Percentiles rank a stretch among this genome's conserved stretches.
These are phyloP conservation scores for Phyllotis vaccarum DNA, from an alignment of 2,797 vertebrate species.

Conservation along the genomic window DNA sequence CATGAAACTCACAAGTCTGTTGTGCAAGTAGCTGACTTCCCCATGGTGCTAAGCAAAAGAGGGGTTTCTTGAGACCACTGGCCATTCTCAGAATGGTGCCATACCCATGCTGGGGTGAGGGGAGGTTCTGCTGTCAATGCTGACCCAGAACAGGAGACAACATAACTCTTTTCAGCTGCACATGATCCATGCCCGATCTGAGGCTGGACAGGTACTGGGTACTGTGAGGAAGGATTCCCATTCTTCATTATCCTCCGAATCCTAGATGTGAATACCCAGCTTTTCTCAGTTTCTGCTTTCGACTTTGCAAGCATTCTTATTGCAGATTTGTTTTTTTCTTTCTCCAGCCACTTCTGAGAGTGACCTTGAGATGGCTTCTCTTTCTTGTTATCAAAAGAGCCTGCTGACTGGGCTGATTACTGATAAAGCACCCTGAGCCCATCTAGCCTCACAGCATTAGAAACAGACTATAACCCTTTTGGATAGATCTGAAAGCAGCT, in stretches of 20 bases:
- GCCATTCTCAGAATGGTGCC: neutral
- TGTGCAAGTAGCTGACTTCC: neutral
- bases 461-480: neutral
- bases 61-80: neutral
- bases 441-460: neutral
- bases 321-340: neutral
- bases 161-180: neutral
- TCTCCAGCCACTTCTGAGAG: neutral
- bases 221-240: neutral
- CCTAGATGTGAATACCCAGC: neutral
- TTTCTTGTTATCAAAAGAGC: slow-evolving; percentile 14
- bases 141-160: neutral
- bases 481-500: slow-evolving; percentile 6
- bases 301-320: neutral
- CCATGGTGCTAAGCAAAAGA: neutral
- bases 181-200: neutral
- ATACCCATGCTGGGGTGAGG: neutral
- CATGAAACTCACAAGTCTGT: neutral
- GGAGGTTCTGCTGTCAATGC: neutral
- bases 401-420: neutral
- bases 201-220: neutral
- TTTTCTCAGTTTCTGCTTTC: neutral
- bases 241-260: neutral
- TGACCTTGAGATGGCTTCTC: neutral
- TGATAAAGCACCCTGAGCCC: neutral